Evolutionary conservation across 2,888 invertebrate genomes (phyloP), one percentile per base, ranked within the genome.

Genomic region (Nomada lathburiana): DNA sequence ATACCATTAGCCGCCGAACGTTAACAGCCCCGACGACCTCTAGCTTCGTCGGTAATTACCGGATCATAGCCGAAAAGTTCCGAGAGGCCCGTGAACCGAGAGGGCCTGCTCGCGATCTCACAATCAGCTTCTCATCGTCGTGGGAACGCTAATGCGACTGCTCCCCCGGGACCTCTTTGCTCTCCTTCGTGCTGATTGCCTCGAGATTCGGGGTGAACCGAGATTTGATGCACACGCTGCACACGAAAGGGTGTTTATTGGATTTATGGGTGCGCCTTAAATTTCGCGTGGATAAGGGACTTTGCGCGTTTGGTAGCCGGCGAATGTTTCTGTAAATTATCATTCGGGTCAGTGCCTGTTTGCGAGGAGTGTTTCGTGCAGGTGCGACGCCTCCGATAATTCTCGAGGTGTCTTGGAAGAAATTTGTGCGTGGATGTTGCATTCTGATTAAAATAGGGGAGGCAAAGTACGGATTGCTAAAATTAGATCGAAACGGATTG

Each of bases 1-100:
- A 92, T 92, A 92, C 89, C 89, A 92, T 92, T 92, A 92, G 89
- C 89, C 84, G 89, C 87, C 88, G 90, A 91, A 89, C 90, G 90
- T 91, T 91, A 91, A 90, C 91, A 86, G 89, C 88, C 90, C 71
- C 87, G 84, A 85, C 89, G 90, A 92, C 92, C 92, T 91, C 90
- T 86, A 86, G 86, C 87, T 90, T 84, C 84, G 86, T 82, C 76
- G 87, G 91, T 92, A 92, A 92, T 92, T 92, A 92, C 90, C 88
- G 88, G 88, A 91, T 91, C 91, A 90, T 91, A 89, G 90, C 91
- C 90, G 89, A 90, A 89, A 90, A 88, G 85, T 86, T 84, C 62
- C 68, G n/a, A 23, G 23, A 18, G 26, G 59, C 16, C 18, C 9
- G 36, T 13, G 29, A 60, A 60, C 29, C 26, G 75, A 53, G 72